Evolutionary conservation across 2,888 invertebrate species (phyloP).

Genomic region (Agrochola circellaris): DNA sequence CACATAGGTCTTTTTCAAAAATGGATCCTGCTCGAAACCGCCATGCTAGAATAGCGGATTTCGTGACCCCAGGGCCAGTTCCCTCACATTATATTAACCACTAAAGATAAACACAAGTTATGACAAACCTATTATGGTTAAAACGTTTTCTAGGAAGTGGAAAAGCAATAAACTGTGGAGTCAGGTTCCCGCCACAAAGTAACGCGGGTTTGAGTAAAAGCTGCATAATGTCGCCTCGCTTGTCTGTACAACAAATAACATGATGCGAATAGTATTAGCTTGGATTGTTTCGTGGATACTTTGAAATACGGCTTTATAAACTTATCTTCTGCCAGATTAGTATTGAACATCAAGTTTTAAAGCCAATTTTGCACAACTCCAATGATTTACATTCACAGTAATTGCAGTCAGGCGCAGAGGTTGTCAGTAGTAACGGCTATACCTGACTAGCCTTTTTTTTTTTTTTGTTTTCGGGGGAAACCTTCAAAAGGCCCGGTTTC

Average conservation of each 20-base stretch:
- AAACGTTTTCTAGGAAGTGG: slow-evolving; percentile 56
- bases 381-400: not conserved
- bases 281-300: slow-evolving; percentile 9
- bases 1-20: not conserved
- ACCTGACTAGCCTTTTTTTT: too few species aligned
- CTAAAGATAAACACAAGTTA: slow-evolving; percentile 53
- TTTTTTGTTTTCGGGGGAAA: too few species aligned
- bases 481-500: too few species aligned
- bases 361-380: accelerated
- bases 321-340: not conserved
- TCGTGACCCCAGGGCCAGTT: slow-evolving; percentile 14
- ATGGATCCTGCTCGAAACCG: not conserved
- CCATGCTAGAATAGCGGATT: slow-evolving; percentile 9
- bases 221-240: slow-evolving; percentile 31
- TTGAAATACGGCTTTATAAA: not conserved
- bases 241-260: slow-evolving; percentile 22
- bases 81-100: slow-evolving; percentile 27
- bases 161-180: slow-evolving; percentile 47
- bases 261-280: slow-evolving; percentile 13
- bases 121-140: slow-evolving; percentile 54
- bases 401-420: not conserved
- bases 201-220: slow-evolving; percentile 29
- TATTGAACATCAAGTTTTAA: not conserved
- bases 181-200: slow-evolving; percentile 37
- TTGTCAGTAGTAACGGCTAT: not conserved